These are phyloP conservation scores for Lutjanus argentimaculatus DNA, from an alignment of 2,797 vertebrate genomes.

Conservation along the genomic window DNA sequence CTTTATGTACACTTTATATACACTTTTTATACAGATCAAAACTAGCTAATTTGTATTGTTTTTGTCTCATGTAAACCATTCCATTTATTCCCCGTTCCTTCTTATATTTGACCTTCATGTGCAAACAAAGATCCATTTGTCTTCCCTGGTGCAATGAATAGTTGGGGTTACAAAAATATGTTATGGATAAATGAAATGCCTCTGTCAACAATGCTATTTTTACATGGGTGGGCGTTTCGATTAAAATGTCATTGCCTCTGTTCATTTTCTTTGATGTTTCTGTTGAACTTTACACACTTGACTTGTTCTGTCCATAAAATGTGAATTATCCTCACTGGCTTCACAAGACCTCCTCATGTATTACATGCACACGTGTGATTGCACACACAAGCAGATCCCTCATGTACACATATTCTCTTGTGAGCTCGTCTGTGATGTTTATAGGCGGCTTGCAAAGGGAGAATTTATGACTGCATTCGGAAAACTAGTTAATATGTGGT, in stretches of 20 bases:
- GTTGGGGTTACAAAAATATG: slow-evolving; percentile 55
- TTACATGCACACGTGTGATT: slow-evolving; percentile 46
- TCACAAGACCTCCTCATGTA: slow-evolving; percentile 60
- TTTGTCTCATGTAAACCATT: slow-evolving; percentile 12
- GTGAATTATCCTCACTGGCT: slow-evolving; percentile 77
- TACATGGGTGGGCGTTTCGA: slow-evolving; percentile 77
- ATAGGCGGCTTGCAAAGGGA: slow-evolving; percentile 11
- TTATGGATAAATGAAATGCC: slow-evolving; percentile 75
- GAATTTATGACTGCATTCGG: slow-evolving; percentile 23
- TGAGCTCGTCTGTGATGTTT: slow-evolving; percentile 39
- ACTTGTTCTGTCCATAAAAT: slow-evolving; percentile 86
- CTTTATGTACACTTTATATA: too few relatives aligned
- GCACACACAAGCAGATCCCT: slow-evolving; percentile 23
- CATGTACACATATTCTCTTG: slow-evolving; percentile 21
- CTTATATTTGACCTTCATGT: slow-evolving; percentile 73
- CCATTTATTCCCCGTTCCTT: slow-evolving; percentile 13
- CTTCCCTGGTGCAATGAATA: slow-evolving; percentile 63
- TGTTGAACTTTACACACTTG: slow-evolving; percentile 89
- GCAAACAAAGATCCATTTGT: slow-evolving; percentile 68
- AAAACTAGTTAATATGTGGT: not conserved
- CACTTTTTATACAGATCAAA: not conserved
- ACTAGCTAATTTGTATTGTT: not conserved
- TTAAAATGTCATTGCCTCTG: slow-evolving; percentile 87
- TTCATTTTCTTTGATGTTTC: slow-evolving; percentile 87
- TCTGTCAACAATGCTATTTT: slow-evolving; percentile 81